These are phyloP conservation scores for Dryobates pubescens DNA, from an alignment of 2,797 vertebrate genomes.

Conservation along the genomic window DNA sequence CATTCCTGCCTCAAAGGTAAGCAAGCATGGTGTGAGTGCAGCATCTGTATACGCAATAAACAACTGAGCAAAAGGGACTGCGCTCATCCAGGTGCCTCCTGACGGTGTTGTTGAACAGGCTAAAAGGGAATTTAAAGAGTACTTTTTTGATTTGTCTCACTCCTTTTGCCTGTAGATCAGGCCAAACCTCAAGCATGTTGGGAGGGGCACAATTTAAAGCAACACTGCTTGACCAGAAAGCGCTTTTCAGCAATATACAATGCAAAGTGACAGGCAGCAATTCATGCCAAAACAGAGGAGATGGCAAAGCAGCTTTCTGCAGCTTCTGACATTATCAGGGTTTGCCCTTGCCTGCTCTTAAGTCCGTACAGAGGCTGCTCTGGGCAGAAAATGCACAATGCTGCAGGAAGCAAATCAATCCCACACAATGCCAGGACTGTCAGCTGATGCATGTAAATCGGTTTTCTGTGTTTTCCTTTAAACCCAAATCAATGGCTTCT, in stretches of 20 bases:
- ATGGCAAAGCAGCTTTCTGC: conserved; percentile 65
- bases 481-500: neutral
- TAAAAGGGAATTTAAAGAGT: conserved; percentile 79
- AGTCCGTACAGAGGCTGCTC: conserved; percentile 27
- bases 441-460: conserved; percentile 24
- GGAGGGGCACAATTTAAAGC: conserved; percentile 85
- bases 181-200: conserved; percentile 88
- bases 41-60: conserved; percentile 19
- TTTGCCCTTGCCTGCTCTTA: conserved; percentile 54
- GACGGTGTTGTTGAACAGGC: conserved; percentile 73
- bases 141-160: conserved; percentile 80
- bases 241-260: conserved; percentile 68
- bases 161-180: conserved; percentile 87
- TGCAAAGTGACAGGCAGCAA: conserved; percentile 67
- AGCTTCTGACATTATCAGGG: conserved; percentile 35
- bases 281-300: conserved; percentile 47
- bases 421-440: conserved; percentile 46
- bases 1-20: conserved; percentile 42
- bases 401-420: conserved; percentile 27
- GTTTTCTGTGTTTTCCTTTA: conserved; percentile 13
- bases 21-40: conserved; percentile 46
- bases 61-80: neutral
- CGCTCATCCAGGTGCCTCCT: conserved; percentile 74
- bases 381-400: conserved; percentile 29
- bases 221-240: conserved; percentile 76